These are phyloP conservation scores for Xestia rhomboidea DNA, from an alignment of 2,888 invertebrate species.

Conservation along the genomic window DNA sequence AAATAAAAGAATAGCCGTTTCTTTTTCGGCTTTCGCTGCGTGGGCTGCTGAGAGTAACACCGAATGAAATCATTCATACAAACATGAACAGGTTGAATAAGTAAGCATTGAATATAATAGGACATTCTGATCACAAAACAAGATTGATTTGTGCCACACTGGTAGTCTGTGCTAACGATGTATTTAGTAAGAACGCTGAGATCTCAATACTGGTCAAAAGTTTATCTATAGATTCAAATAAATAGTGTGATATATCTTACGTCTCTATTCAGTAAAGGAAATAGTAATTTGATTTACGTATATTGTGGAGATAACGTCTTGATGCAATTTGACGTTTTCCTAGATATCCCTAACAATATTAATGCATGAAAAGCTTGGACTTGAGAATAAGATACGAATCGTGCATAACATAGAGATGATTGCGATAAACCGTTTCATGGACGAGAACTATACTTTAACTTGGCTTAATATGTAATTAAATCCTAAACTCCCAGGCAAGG, in stretches of 20 bases:
- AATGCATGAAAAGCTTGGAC: constrained; percentile 29
- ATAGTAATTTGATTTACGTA: constrained; percentile 43
- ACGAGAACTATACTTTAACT: background rate
- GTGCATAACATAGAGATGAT: constrained; percentile 1
- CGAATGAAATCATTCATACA: constrained; percentile 80
- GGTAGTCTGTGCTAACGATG: constrained; percentile 56
- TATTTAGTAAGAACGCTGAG: constrained; percentile 59
- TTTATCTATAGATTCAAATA: constrained; percentile 52
- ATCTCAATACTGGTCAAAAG: constrained; percentile 53
- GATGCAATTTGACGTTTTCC: constrained; percentile 41
- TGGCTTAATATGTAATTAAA: background rate
- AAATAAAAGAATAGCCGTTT: constrained; percentile 74
- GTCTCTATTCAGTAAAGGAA: constrained; percentile 54
- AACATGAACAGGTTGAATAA: constrained; percentile 86
- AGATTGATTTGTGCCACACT: constrained; percentile 63
- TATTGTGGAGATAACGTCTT: constrained; percentile 34
- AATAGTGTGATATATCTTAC: constrained; percentile 47
- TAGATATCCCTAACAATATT: constrained; percentile 41
- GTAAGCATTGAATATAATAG: constrained; percentile 71
- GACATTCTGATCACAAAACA: constrained; percentile 59
- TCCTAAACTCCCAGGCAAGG: background rate
- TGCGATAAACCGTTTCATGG: constrained; percentile 4
- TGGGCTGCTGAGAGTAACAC: constrained; percentile 78
- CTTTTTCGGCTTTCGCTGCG: constrained; percentile 74
- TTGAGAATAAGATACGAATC: constrained; percentile 9